A percentile compares a stretch with the other conserved stretches of the same genome.
These are phyloP conservation scores for Apodemia duryi DNA, from an alignment of 2,888 invertebrate species.

Conservation along the genomic window DNA sequence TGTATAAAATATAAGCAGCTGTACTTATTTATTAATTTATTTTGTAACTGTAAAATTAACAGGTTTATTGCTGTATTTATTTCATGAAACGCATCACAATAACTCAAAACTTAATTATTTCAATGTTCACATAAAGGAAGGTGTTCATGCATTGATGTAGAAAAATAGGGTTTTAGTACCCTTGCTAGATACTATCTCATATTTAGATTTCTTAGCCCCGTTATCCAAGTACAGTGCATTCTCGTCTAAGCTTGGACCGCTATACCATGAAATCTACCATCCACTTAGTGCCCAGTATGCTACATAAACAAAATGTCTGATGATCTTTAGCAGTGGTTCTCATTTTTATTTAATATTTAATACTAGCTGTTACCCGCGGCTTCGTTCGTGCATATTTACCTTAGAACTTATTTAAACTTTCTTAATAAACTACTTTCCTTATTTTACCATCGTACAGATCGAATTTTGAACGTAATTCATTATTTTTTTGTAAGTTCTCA, in stretches of 20 bases:
- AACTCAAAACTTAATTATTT: background rate
- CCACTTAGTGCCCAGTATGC: conserved; percentile 27
- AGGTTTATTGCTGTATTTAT: background rate
- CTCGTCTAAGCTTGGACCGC: conserved; percentile 31
- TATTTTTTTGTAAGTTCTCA: no score
- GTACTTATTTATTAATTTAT: background rate
- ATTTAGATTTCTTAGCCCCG: conserved; percentile 28
- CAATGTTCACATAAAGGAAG: background rate
- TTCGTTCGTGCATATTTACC: no score
- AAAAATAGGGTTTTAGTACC: conserved; percentile 22
- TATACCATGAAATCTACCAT: conserved; percentile 30
- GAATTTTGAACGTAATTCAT: no score
- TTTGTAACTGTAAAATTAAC: background rate
- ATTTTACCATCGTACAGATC: no score
- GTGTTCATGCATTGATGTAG: conserved; percentile 9
- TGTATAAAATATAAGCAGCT: no score
- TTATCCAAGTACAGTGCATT: conserved; percentile 26
- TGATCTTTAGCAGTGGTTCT: conserved; percentile 28
- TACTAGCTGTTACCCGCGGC: no score
- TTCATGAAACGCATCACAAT: background rate
- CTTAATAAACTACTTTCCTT: no score
- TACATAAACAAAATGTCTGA: conserved; percentile 32
- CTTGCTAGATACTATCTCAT: conserved; percentile 26
- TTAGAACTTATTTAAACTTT: no score
- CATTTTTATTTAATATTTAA: background rate